Evolutionary conservation across 37 sponge, comb jelly and placozoan species (phyloP).

Genomic region (Hormiphora californensis): DNA sequence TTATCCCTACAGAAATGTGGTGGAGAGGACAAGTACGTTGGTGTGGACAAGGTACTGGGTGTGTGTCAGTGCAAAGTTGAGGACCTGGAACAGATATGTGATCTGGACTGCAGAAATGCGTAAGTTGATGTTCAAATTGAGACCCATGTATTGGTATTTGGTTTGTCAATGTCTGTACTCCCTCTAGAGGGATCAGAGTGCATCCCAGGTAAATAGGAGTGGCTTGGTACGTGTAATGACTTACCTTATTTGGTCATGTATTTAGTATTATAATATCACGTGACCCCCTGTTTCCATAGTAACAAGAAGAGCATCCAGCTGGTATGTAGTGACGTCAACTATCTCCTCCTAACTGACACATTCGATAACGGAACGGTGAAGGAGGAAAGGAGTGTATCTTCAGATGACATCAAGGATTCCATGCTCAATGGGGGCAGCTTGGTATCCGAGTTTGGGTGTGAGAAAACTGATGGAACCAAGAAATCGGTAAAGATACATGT

Average conservation of each 20-base stretch:
- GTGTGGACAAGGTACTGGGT: slow-evolving; percentile 31
- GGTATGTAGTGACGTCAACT: neutral
- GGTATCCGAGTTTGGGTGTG: neutral
- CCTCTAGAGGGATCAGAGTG: too few species aligned
- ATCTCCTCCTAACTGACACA: neutral
- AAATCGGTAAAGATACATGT: neutral
- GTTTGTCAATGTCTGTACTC: too few species aligned
- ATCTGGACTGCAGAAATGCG: neutral
- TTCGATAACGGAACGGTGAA: neutral
- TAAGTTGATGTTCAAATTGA: neutral
- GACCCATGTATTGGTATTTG: too few species aligned
- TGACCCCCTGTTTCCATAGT: too few species aligned
- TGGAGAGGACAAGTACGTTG: slow-evolving; percentile 16
- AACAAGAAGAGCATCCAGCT: slow-evolving; percentile 26
- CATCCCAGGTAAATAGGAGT: too few species aligned
- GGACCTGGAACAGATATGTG: slow-evolving; percentile 49
- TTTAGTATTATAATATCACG: too few species aligned
- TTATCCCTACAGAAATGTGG: slow-evolving; percentile 49
- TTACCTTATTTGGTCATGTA: too few species aligned
- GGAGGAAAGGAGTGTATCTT: neutral
- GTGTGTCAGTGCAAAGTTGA: slow-evolving; percentile 53
- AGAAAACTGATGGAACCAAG: neutral
- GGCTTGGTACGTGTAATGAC: too few species aligned
- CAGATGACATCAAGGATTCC: neutral
- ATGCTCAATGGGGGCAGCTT: neutral